A percentile compares a stretch with the other conserved stretches of the same genome.
These are phyloP conservation scores for Anguilla pacifica DNA, from an alignment of 2,797 vertebrate species.

Conservation along the genomic window DNA sequence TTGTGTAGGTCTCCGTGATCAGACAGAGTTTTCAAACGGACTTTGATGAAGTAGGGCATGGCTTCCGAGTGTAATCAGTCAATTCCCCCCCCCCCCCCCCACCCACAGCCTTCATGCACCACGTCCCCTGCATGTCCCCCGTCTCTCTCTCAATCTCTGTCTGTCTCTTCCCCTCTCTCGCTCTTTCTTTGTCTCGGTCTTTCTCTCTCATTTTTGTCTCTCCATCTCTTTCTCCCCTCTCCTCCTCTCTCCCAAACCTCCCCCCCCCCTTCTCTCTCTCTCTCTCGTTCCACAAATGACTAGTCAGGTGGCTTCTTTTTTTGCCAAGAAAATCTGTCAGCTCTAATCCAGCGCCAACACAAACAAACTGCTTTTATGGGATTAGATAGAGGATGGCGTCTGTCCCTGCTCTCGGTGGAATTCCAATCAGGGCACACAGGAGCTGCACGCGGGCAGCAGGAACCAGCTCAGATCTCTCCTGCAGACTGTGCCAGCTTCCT, in stretches of 20 bases:
- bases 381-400: neutral
- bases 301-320: neutral
- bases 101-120: neutral
- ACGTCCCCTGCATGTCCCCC: neutral
- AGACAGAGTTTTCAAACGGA: neutral
- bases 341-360: neutral
- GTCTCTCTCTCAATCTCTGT: neutral
- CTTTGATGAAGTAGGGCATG: neutral
- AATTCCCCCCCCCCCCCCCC: neutral
- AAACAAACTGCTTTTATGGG: neutral
- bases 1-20: neutral
- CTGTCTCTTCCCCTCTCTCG: neutral
- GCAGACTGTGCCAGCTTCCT: too few relatives aligned
- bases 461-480: neutral
- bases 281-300: neutral
- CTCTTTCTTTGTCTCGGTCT: neutral
- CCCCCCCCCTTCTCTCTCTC: neutral
- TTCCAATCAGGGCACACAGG: neutral
- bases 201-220: neutral
- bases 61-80: neutral
- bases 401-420: neutral
- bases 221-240: neutral
- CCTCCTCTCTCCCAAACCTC: neutral
- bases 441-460: neutral
- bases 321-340: neutral